phyloP scores from a whole-genome alignment of 2,113 vertebrate genomes.

The Cairina moschata region DNA sequence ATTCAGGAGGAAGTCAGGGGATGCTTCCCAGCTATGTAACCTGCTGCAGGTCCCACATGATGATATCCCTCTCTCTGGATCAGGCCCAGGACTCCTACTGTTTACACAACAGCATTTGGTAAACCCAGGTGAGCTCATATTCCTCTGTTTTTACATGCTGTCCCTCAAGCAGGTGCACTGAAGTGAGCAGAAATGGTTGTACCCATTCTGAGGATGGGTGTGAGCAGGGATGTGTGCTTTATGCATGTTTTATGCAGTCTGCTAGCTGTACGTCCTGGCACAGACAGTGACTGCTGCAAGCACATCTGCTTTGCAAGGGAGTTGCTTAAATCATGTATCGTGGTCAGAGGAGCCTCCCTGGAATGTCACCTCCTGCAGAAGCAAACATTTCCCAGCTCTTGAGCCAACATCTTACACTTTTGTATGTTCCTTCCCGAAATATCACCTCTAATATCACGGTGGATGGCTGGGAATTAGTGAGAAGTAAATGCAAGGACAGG shows the following conservation, averaged over 20 bases:
- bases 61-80: neutral
- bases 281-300: neutral
- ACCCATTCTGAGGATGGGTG: no score
- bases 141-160: neutral
- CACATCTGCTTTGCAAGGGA: neutral
- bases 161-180: neutral
- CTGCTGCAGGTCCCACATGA: neutral
- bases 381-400: neutral
- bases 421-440: neutral
- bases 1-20: neutral
- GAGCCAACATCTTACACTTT: neutral
- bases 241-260: neutral
- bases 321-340: fast-evolving
- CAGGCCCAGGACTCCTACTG: neutral
- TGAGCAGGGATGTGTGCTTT: neutral
- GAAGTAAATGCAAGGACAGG: neutral
- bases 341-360: neutral
- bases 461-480: neutral
- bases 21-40: neutral
- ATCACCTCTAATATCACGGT: neutral
- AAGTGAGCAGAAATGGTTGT: neutral
- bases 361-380: neutral
- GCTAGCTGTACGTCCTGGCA: fast-evolving
- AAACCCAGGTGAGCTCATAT: neutral
- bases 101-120: neutral